These are phyloP conservation scores for Fragum sueziense DNA, from an alignment of 2,888 invertebrate genomes.

Conservation along the genomic window DNA sequence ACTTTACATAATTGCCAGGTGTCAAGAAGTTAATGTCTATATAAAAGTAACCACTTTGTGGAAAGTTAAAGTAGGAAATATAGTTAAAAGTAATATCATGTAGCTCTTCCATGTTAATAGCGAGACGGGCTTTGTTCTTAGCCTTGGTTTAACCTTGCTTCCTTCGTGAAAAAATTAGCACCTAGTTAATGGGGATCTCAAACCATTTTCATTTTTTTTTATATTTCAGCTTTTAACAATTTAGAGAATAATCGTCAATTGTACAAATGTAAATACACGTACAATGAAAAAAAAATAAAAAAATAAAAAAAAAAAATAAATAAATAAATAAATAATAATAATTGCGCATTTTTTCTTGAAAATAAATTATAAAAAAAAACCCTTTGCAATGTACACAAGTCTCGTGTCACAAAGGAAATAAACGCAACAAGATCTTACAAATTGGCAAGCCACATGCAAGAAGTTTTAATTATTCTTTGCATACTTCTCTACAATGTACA, in stretches of 20 bases:
- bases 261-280: background rate
- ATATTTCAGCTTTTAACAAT: background rate
- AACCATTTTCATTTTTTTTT: background rate
- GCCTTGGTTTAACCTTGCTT: background rate
- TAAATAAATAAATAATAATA: background rate
- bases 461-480: too few species aligned
- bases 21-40: background rate
- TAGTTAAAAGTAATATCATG: background rate
- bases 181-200: too few species aligned
- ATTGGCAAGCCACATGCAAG: too few species aligned
- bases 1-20: background rate
- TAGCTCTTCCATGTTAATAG: background rate
- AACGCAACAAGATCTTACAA: too few species aligned
- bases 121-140: background rate
- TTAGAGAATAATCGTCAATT: background rate
- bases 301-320: background rate
- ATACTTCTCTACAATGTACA: too few species aligned
- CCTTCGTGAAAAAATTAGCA: background rate
- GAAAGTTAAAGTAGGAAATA: background rate
- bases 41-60: background rate
- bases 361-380: too few species aligned
- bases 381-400: too few species aligned
- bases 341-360: background rate
- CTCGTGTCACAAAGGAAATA: too few species aligned
- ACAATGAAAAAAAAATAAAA: background rate